Percentiles rank a stretch among this genome's conserved stretches.
Evolutionary conservation across 2,113 vertebrate genomes (phyloP).

Genomic region (Prunella himalayana): DNA sequence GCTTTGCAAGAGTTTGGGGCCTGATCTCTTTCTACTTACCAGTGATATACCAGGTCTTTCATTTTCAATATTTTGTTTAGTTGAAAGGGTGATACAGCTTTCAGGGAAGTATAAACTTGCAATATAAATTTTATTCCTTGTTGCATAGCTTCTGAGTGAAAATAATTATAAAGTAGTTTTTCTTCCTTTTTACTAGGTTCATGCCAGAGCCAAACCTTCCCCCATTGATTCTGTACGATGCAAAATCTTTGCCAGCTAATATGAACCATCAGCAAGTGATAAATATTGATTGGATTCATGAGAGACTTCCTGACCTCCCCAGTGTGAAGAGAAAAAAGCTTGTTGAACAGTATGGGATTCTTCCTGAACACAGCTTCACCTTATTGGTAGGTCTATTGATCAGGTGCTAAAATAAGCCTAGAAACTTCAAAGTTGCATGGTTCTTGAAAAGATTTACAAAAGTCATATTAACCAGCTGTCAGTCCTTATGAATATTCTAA

Average conservation of each 20-base stretch:
- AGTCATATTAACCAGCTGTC: background rate
- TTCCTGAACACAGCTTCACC: slow-evolving; percentile 87
- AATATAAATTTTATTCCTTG: background rate
- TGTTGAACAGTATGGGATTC: slow-evolving; percentile 81
- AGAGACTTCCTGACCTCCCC: slow-evolving; percentile 88
- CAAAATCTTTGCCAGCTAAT: slow-evolving; percentile 71
- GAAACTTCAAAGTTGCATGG: background rate
- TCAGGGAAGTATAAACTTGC: background rate
- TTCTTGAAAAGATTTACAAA: background rate
- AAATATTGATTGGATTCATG: slow-evolving; percentile 81
- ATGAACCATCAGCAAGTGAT: slow-evolving; percentile 77
- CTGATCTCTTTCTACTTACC: background rate
- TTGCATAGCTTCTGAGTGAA: background rate
- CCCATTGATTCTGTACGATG: slow-evolving; percentile 87
- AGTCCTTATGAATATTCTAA: background rate
- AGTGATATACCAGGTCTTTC: background rate
- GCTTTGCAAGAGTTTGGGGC: background rate
- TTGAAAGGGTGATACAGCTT: background rate
- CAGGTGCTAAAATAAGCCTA: background rate
- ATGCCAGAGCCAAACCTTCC: slow-evolving; percentile 99
- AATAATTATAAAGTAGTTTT: background rate
- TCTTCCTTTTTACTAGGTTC: slow-evolving; percentile 77
- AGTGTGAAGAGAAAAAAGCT: slow-evolving; percentile 81
- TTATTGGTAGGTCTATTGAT: slow-evolving; percentile 83
- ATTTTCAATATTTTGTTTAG: background rate